Evolutionary conservation across 2,113 vertebrate species (phyloP).

Genomic region (Mesocricetus auratus): DNA sequence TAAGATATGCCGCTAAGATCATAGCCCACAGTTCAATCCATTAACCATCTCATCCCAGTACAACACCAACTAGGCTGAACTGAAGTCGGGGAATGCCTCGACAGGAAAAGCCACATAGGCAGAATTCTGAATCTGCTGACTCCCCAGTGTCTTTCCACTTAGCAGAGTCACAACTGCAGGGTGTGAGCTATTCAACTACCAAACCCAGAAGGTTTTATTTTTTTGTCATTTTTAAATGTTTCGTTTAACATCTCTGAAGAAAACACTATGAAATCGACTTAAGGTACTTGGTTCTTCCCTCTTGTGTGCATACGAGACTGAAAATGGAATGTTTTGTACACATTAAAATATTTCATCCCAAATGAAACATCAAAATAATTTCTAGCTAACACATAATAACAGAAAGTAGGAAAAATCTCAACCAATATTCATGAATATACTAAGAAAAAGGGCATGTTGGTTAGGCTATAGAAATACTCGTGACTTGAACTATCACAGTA

Average conservation of each 20-base stretch:
- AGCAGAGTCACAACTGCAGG: background rate
- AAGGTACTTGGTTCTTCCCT: background rate
- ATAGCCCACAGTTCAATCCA: background rate
- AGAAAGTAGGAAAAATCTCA: background rate
- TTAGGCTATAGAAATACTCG: constrained; percentile 26
- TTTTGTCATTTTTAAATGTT: constrained; percentile 12
- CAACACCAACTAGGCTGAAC: background rate
- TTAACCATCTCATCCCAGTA: background rate
- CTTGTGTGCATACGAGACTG: background rate
- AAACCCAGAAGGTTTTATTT: background rate
- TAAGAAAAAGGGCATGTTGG: constrained; percentile 17
- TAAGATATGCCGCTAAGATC: background rate
- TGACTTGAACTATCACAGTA: background rate
- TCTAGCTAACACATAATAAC: background rate
- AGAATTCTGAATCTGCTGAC: background rate
- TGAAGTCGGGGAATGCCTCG: background rate
- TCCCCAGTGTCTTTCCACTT: background rate
- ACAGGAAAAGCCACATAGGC: background rate
- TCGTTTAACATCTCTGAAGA: background rate
- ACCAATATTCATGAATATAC: background rate
- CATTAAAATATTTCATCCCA: constrained; percentile 18
- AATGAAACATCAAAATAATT: constrained; percentile 37
- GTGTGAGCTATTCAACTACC: background rate
- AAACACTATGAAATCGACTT: constrained; percentile 12
- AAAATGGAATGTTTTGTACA: constrained; percentile 17